A percentile compares a stretch with the other conserved stretches of the same genome.
Conservation (phyloP, 2,797 vertebrate species). For the Ataeniobius toweri region DNA sequence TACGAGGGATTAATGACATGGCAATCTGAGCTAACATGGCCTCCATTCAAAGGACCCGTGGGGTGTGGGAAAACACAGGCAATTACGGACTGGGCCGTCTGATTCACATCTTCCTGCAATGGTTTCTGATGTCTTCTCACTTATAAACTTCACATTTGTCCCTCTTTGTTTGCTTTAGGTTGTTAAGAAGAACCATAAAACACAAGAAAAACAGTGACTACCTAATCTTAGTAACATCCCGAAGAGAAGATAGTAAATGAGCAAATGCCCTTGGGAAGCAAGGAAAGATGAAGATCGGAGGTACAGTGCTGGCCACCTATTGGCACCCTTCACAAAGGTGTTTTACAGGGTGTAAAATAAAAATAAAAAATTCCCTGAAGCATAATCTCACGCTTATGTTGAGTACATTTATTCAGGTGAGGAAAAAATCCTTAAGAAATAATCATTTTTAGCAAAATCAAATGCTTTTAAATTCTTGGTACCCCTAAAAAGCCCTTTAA, state of each 20-base stretch:
- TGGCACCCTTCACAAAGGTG: background rate
- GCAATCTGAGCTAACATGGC: slow-evolving; percentile 74
- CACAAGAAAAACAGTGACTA: slow-evolving; percentile 43
- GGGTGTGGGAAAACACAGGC: slow-evolving; percentile 64
- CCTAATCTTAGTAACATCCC: slow-evolving; percentile 61
- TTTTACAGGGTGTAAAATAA: background rate
- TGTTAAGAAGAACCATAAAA: slow-evolving; percentile 33
- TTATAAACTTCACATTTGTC: slow-evolving; percentile 26
- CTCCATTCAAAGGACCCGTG: slow-evolving; percentile 64
- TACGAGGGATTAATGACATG: slow-evolving; percentile 76
- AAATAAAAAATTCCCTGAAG: too few relatives aligned
- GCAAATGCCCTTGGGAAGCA: slow-evolving; percentile 63
- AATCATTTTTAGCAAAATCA: too few relatives aligned
- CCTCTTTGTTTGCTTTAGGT: slow-evolving; percentile 37
- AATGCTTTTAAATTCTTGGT: too few relatives aligned
- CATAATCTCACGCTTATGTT: too few relatives aligned
- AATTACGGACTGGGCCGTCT: slow-evolving; percentile 47
- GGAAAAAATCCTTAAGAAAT: background rate
- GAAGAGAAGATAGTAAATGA: slow-evolving; percentile 48
- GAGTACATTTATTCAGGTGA: too few relatives aligned
- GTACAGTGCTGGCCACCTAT: background rate
- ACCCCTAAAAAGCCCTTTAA: too few relatives aligned
- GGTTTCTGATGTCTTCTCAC: slow-evolving; percentile 23
- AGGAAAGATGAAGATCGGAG: slow-evolving; percentile 39
- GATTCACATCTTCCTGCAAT: slow-evolving; percentile 41